Evolutionary conservation across 2,888 invertebrate species (phyloP).

Genomic region (Chromoteleia sp.): DNA sequence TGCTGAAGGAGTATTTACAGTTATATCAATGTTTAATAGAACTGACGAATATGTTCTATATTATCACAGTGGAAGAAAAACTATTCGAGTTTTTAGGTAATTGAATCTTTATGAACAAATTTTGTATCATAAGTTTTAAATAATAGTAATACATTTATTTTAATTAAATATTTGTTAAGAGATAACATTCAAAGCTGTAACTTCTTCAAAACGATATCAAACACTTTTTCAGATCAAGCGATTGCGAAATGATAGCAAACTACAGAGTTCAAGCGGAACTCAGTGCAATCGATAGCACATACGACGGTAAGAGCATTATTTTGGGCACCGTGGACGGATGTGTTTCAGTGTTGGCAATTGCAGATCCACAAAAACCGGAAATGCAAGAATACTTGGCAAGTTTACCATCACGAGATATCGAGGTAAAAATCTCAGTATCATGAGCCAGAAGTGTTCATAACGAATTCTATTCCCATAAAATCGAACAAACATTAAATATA

Average conservation of each 20-base stretch:
- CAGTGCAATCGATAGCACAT: slow-evolving; percentile 93
- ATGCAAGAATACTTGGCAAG: slow-evolving; percentile 88
- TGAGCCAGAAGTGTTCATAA: slow-evolving; percentile 18
- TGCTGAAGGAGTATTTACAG: slow-evolving; percentile 98
- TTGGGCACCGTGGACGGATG: slow-evolving; percentile 97
- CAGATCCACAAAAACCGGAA: slow-evolving; percentile 89
- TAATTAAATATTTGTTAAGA: not conserved
- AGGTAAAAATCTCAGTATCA: slow-evolving; percentile 82
- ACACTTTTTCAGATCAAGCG: slow-evolving; percentile 88
- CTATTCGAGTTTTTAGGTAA: slow-evolving; percentile 95
- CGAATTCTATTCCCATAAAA: not conserved
- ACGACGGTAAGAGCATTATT: slow-evolving; percentile 92
- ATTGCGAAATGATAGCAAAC: slow-evolving; percentile 96
- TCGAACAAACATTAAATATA: not conserved
- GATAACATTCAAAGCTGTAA: not conserved
- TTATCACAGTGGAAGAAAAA: slow-evolving; percentile 98
- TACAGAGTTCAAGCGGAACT: slow-evolving; percentile 96
- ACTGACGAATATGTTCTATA: slow-evolving; percentile 98
- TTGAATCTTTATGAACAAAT: slow-evolving; percentile 20
- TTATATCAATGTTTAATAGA: slow-evolving; percentile 96
- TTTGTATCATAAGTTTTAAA: not conserved
- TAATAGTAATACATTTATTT: not conserved
- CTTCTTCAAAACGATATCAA: slow-evolving; percentile 5
- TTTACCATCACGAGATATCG: slow-evolving; percentile 90
- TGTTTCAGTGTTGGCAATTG: slow-evolving; percentile 94